phyloP scores from a whole-genome alignment of 2,888 invertebrate species.

The Cryptocephalus moraei region DNA sequence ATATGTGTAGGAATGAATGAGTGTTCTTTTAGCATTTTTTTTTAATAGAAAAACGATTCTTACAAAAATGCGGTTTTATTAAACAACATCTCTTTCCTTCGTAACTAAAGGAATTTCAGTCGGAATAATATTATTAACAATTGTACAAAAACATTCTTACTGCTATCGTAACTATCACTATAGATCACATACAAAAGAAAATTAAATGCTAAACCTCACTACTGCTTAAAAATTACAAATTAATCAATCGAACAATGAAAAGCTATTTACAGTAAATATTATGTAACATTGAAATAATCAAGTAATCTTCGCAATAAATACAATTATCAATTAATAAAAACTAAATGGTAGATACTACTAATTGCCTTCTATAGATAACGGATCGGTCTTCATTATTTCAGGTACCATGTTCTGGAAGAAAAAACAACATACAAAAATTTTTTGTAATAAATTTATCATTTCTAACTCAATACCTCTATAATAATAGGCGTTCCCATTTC shows the following conservation, averaged over 20 bases:
- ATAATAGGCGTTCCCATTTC: slow-evolving; percentile 33
- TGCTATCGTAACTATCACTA: slow-evolving; percentile 3
- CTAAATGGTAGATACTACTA: slow-evolving; percentile 8
- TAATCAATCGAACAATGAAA: too few relatives aligned
- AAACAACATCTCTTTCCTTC: too few relatives aligned
- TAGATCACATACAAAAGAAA: slow-evolving; percentile 8
- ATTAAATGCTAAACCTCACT: slow-evolving; percentile 1
- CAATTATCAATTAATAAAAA: background rate
- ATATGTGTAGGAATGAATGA: too few relatives aligned
- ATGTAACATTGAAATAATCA: too few relatives aligned
- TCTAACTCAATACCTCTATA: slow-evolving; percentile 29
- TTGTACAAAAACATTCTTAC: slow-evolving; percentile 14
- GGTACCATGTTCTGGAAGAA: slow-evolving; percentile 27
- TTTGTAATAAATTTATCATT: background rate
- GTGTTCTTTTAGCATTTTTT: too few relatives aligned
- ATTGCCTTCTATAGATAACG: slow-evolving; percentile 24
- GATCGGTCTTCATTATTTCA: slow-evolving; percentile 29
- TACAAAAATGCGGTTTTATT: too few relatives aligned
- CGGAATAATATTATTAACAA: slow-evolving; percentile 14
- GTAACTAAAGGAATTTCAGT: background rate
- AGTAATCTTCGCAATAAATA: too few relatives aligned
- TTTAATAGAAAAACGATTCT: too few relatives aligned
- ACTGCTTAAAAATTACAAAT: too few relatives aligned
- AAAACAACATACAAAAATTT: slow-evolving; percentile 3
- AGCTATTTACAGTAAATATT: too few relatives aligned